Evolutionary conservation across 1,140 invertebrate genomes (phyloP).

Genomic region (Pachyrhynchus sulphureomaculatus): DNA sequence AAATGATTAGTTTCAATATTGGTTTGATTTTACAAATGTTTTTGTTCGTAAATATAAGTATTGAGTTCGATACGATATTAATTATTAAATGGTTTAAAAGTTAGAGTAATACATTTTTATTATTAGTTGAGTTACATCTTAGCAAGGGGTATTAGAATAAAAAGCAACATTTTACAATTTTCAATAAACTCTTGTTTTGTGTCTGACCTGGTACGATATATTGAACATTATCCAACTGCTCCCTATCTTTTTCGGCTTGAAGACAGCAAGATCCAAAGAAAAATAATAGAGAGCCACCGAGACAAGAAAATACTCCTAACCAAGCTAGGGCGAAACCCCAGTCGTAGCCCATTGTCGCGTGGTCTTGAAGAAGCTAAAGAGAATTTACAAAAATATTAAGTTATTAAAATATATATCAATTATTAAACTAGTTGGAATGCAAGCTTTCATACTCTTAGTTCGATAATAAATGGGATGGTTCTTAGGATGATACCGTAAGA

Average conservation of each 20-base stretch:
- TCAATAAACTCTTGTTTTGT: neutral
- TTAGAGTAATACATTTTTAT: no score
- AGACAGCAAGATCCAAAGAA: slow-evolving; percentile 78
- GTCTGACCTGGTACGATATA: slow-evolving; percentile 83
- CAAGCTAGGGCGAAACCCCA: slow-evolving; percentile 85
- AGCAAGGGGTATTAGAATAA: no score
- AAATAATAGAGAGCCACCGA: slow-evolving; percentile 75
- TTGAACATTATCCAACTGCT: slow-evolving; percentile 75
- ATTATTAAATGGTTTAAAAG: no score
- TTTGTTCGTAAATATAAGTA: no score
- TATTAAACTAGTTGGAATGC: no score
- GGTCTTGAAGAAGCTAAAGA: slow-evolving; percentile 69
- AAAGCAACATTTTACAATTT: neutral
- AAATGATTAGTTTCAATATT: no score
- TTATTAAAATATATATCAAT: neutral
- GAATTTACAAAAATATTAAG: slow-evolving; percentile 26
- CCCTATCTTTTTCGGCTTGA: slow-evolving; percentile 65
- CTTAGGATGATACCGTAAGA: no score
- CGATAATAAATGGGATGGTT: no score
- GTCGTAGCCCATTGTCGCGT: slow-evolving; percentile 70
- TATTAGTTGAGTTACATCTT: neutral
- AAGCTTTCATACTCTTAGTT: no score
- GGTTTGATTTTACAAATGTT: no score
- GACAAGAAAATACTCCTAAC: slow-evolving; percentile 74
- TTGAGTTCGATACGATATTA: no score